Evolutionary conservation across 2,113 vertebrate species (phyloP), one percentile per base, ranked within the genome.

Genomic region (Theristicus caerulescens): DNA sequence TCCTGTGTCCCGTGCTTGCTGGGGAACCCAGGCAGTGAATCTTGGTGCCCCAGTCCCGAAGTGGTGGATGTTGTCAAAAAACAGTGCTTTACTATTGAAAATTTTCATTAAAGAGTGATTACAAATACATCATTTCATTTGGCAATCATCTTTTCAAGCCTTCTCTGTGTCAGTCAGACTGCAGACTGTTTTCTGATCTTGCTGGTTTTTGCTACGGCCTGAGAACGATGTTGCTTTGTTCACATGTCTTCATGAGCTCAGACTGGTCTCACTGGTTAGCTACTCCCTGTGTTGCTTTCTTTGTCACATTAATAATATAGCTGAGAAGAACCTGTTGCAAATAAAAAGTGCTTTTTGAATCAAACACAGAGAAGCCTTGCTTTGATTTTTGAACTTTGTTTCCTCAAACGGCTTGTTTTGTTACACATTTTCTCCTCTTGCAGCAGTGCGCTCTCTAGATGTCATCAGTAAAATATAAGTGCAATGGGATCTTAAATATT

Each of bases 21-120:
- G 38, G 40, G 34, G 49, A 90, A 5, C 22, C 25, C n/a, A 64
- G 26, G 26, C 22, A 42, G 20, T 21, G 18, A 86, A 16, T 31
- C 24, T 10, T 34, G 24, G 6, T 61, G 66, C n/a, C 24, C 9
- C 32, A 51, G 16, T 85, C 62, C 61, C 0, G 0, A n/a, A 61
- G 55, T 51, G n/a, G 36, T 0, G 0, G 36, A 38, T 69, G 29
- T 57, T 84, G 34, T 66, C 36, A 65, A 52, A 92, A 74, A 6
- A 0, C 16, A 52, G 26, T 78, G 47, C n/a, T 86, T 81, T 78
- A 27, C 73, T 66, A 51, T 3, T 79, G 36, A 54, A 51, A 11
- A 0, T 3, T 72, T 58, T 80, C 8, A 16, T 92, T 81, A 42
- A 52, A 66, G 36, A 54, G 10, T 46, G 6, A 36, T 71, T 66